Conservation (phyloP, 2,113 vertebrate species). For the Psephotus haematonotus region DNA sequence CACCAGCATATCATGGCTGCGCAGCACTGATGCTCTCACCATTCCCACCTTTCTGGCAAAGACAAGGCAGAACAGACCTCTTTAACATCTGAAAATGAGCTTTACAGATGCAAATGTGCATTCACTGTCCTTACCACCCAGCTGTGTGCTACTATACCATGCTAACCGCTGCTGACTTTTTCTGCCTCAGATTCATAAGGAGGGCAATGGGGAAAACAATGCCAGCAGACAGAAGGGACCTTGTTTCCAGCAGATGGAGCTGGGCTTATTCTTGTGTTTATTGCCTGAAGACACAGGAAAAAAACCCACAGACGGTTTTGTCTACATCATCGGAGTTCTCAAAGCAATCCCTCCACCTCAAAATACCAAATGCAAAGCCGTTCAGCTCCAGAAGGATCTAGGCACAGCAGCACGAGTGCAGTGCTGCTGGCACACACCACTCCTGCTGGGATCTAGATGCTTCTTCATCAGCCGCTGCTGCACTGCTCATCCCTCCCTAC, state of each 20-base stretch:
- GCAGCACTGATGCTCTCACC: background rate
- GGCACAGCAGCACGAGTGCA: rapidly evolving
- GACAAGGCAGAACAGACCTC: background rate
- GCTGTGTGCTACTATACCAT: background rate
- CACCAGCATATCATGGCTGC: background rate
- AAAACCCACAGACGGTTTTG: background rate
- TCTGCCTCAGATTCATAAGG: background rate
- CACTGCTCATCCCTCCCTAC: rapidly evolving
- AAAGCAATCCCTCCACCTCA: background rate
- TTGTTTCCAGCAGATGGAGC: background rate
- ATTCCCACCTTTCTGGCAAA: background rate
- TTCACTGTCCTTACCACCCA: background rate
- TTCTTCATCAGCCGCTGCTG: background rate
- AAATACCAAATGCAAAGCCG: background rate
- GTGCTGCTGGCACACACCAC: background rate
- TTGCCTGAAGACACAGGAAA: background rate
- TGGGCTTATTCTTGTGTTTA: background rate
- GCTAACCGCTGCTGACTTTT: background rate
- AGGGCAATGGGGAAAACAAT: rapidly evolving
- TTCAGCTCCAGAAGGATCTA: background rate
- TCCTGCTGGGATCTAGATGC: background rate
- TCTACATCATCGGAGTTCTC: background rate
- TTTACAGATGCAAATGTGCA: background rate
- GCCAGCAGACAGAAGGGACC: background rate
- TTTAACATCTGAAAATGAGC: background rate